A percentile compares a stretch with the other conserved stretches of the same genome.
Evolutionary conservation across 2,113 vertebrate species (phyloP).

Genomic region (Albula goreensis): DNA sequence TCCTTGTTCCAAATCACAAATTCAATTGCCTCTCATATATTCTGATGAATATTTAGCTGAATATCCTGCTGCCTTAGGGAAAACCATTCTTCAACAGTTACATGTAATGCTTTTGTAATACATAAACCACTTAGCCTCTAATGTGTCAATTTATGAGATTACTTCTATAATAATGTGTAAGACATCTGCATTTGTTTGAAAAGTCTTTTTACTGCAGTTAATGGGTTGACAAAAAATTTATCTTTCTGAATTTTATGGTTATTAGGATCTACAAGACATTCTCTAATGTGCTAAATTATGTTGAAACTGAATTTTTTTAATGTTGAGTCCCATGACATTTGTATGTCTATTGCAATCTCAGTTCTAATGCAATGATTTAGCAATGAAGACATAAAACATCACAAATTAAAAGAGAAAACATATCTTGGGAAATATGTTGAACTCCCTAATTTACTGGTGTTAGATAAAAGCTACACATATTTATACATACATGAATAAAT

Average conservation of each 20-base stretch:
- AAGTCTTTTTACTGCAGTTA: neutral
- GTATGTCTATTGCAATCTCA: neutral
- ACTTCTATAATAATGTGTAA: neutral
- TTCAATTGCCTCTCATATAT: neutral
- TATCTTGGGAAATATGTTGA: neutral
- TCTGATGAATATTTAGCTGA: neutral
- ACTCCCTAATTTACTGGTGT: too few relatives aligned
- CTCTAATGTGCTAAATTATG: neutral
- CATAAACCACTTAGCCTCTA: neutral
- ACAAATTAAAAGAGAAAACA: neutral
- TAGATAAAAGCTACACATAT: too few relatives aligned
- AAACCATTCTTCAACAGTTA: neutral
- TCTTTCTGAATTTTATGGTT: neutral
- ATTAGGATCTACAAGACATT: neutral
- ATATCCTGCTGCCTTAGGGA: neutral
- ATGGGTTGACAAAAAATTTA: neutral
- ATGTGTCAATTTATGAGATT: neutral
- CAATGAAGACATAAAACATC: neutral
- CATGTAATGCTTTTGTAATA: constrained; percentile 1
- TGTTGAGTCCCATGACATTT: neutral
- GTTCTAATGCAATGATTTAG: neutral
- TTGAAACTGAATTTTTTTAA: neutral
- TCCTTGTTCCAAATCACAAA: neutral
- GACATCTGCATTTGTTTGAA: neutral
- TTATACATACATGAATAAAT: too few relatives aligned